A percentile compares a stretch with the other conserved stretches of the same genome.
Conservation (phyloP, 2,888 invertebrate genomes). For the Temnothorax unifasciatus region DNA sequence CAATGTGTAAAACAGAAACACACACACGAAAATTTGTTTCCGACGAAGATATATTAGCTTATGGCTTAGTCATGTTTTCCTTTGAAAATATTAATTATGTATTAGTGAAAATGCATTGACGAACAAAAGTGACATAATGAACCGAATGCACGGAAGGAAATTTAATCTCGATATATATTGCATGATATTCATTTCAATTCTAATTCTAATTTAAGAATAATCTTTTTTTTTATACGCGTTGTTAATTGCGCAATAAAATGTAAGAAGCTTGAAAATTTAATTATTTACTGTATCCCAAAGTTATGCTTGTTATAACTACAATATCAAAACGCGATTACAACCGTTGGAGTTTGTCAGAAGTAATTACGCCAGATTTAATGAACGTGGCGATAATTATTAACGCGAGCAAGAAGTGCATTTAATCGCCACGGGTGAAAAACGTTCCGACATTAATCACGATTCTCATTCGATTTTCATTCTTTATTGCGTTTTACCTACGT, state of each 20-base stretch:
- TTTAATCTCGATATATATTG: slow-evolving; percentile 10
- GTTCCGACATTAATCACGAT: slow-evolving; percentile 30
- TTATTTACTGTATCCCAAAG: background rate
- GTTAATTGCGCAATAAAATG: slow-evolving; percentile 5
- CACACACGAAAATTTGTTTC: slow-evolving; percentile 29
- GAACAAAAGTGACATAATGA: slow-evolving; percentile 32
- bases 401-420: slow-evolving; percentile 30
- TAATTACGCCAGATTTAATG: slow-evolving; percentile 42
- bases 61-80: background rate
- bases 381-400: slow-evolving; percentile 35
- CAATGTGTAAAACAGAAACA: background rate
- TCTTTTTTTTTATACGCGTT: background rate
- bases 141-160: background rate
- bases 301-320: slow-evolving; percentile 17
- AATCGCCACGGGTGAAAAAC: slow-evolving; percentile 26
- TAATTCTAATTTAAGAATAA: slow-evolving; percentile 34
- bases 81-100: slow-evolving; percentile 52
- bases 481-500: slow-evolving; percentile 32
- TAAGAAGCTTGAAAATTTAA: slow-evolving; percentile 17
- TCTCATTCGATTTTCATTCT: slow-evolving; percentile 33
- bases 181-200: slow-evolving; percentile 31
- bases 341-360: background rate
- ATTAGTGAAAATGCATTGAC: slow-evolving; percentile 31
- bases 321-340: slow-evolving; percentile 25
- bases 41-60: slow-evolving; percentile 20